These are phyloP conservation scores for Steatocranus sp. DNA, from an alignment of 2,797 vertebrate species.

Conservation along the genomic window DNA sequence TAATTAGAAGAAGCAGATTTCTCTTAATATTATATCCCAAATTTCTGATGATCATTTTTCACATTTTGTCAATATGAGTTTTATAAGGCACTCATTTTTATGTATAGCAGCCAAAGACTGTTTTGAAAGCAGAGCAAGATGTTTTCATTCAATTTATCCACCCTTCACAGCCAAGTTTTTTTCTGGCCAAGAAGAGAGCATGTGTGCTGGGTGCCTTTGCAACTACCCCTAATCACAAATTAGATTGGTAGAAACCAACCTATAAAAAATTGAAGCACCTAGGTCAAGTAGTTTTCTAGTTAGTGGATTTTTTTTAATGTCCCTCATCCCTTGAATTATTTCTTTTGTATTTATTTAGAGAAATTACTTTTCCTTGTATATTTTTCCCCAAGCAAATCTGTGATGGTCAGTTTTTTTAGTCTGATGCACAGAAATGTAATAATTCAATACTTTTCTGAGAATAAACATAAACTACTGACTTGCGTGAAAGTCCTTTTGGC, in stretches of 20 bases:
- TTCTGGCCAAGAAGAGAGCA: not conserved
- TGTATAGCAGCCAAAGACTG: not conserved
- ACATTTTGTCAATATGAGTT: not conserved
- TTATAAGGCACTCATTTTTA: not conserved
- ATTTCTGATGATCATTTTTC: not conserved
- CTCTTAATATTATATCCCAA: not conserved
- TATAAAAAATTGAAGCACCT: not conserved
- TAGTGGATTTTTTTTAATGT: not conserved
- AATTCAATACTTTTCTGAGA: not conserved
- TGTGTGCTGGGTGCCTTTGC: not conserved
- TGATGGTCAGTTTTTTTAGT: not conserved
- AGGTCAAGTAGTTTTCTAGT: not conserved
- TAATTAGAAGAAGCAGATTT: not conserved
- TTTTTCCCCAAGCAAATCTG: not conserved
- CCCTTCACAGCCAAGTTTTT: not conserved
- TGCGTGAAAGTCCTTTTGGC: constrained; percentile 80
- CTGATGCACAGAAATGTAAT: not conserved
- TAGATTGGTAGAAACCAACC: not conserved
- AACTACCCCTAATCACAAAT: not conserved
- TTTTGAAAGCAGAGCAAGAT: not conserved
- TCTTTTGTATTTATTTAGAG: not conserved
- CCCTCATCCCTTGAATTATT: not conserved
- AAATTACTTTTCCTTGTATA: not conserved
- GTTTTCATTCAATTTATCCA: not conserved
- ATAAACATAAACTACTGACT: constrained; percentile 69